phyloP scores from a whole-genome alignment of 2,113 vertebrate genomes.

The Colossoma macropomum region DNA sequence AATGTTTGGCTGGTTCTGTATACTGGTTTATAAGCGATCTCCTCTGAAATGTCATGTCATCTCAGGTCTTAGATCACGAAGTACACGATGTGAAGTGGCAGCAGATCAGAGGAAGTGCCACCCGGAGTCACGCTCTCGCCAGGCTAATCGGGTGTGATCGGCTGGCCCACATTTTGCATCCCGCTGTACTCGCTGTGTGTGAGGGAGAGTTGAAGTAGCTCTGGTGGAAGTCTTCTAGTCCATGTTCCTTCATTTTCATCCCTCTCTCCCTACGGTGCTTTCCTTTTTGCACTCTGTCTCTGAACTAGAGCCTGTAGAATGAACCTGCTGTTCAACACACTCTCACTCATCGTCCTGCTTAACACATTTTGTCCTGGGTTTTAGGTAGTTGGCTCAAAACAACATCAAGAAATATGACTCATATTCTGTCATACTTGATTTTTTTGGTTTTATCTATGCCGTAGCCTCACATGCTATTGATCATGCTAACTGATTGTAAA shows the following conservation, averaged over 20 bases:
- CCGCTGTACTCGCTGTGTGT: not conserved
- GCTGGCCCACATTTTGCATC: constrained; percentile 37
- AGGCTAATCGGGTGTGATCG: constrained; percentile 30
- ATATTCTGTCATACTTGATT: no score
- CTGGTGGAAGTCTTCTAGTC: constrained; percentile 21
- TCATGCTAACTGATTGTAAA: no score
- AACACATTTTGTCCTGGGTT: no score
- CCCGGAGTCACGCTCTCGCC: constrained; percentile 1
- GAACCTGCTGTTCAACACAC: not conserved
- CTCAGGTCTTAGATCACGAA: not conserved
- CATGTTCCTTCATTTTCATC: not conserved
- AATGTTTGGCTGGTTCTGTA: not conserved
- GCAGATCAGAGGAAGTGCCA: constrained; percentile 22
- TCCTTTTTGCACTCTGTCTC: constrained; percentile 8
- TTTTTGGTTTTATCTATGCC: no score
- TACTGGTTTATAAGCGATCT: constrained; percentile 12
- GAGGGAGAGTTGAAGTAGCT: not conserved
- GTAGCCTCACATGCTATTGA: no score
- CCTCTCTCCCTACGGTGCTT: constrained; percentile 8
- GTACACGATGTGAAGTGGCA: constrained; percentile 34
- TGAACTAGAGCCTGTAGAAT: constrained; percentile 15
- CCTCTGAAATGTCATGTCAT: constrained; percentile 18
- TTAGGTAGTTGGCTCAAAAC: no score
- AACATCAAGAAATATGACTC: no score
- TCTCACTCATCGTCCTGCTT: constrained; percentile 20